phyloP scores from a whole-genome alignment of 30 jellyfish, hydroid and myxozoan species.

The Phacellophora camtschatica region DNA sequence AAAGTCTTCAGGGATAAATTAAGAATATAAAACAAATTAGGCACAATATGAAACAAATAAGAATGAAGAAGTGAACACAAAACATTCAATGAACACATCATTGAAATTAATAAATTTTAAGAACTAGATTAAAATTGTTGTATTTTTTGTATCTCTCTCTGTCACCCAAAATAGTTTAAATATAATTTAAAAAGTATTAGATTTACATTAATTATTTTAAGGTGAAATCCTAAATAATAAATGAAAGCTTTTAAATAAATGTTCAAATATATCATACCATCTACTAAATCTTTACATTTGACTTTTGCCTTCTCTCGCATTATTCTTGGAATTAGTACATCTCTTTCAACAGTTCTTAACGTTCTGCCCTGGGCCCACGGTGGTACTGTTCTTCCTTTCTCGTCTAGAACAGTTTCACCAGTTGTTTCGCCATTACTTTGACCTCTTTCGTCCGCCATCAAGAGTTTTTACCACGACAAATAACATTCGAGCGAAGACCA shows the following conservation, averaged over 20 bases:
- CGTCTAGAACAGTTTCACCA: background rate
- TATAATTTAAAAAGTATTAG: too few relatives aligned
- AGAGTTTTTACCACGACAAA: background rate
- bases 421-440: background rate
- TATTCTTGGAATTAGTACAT: conserved; percentile 84
- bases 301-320: conserved; percentile 85
- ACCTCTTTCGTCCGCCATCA: background rate
- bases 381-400: too few relatives aligned
- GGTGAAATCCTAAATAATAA: too few relatives aligned
- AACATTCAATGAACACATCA: too few relatives aligned
- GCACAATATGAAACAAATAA: background rate
- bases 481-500: too few relatives aligned
- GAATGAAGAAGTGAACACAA: background rate
- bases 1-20: conserved; percentile 41
- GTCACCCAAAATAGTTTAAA: too few relatives aligned
- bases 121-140: background rate
- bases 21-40: background rate
- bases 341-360: conserved; percentile 78
- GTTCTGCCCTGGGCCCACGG: conserved; percentile 96
- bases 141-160: too few relatives aligned
- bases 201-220: too few relatives aligned
- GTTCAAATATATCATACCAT: conserved; percentile 68
- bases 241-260: too few relatives aligned
- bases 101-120: background rate
- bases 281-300: conserved; percentile 76